A percentile compares a stretch with the other conserved stretches of the same genome.
phyloP scores from a whole-genome alignment of 2,797 vertebrate species.

The Catharus ustulatus region DNA sequence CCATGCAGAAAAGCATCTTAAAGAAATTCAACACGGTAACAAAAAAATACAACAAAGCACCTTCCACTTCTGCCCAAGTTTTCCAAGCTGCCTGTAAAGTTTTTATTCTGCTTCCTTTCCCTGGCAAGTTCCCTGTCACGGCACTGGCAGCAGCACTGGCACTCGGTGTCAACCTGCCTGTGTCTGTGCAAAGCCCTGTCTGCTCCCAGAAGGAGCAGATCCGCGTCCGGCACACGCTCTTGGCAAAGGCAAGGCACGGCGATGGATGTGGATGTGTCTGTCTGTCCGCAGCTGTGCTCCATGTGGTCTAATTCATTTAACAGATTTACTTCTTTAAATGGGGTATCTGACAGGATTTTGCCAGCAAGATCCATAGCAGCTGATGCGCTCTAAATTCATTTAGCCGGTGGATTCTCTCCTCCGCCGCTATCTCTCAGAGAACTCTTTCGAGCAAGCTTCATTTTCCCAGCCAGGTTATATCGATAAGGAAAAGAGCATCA shows the following conservation, averaged over 20 bases:
- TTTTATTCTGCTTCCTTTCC: conserved; percentile 25
- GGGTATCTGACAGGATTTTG: conserved; percentile 41
- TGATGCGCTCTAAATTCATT: conserved; percentile 36
- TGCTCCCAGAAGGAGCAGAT: background rate
- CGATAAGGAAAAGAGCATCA: conserved; percentile 3
- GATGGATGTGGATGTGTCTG: background rate
- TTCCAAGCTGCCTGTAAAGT: background rate
- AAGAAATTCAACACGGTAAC: background rate
- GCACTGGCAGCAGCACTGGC: background rate
- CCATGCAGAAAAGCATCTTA: background rate
- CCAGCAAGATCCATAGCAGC: conserved; percentile 14
- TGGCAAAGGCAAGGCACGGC: background rate
- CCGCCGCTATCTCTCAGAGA: background rate
- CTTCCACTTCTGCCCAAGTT: background rate
- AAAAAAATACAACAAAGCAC: background rate
- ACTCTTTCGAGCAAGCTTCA: conserved; percentile 40
- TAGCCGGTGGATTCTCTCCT: background rate
- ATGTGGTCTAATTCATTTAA: conserved; percentile 52
- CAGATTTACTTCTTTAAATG: conserved; percentile 47
- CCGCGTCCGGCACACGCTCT: background rate
- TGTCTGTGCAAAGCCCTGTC: background rate
- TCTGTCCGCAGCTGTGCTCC: background rate
- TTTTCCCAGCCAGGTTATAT: conserved; percentile 57
- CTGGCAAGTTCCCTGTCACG: background rate
- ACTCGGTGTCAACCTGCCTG: background rate